Base-by-base conservation (phyloP, 2,797 vertebrate species). In the Apogon talboti region DNA sequence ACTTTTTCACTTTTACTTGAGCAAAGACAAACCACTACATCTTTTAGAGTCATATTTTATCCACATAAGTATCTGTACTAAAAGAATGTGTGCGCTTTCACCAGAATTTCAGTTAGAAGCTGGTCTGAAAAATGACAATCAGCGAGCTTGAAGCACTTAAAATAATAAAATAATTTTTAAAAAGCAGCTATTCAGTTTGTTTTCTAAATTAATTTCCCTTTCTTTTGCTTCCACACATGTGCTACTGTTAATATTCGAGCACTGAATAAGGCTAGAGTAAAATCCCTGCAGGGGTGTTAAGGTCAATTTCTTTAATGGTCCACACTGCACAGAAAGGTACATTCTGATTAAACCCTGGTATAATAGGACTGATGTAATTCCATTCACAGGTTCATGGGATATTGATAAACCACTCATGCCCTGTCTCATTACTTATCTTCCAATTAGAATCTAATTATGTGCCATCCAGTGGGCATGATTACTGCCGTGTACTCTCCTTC, bases 371-470 rank as follows among this genome's bases (percentile, higher is more conserved):
- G 83, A 66, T 78, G 82, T 93, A 90, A 93, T 92, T 89, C 88
- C 84, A 80, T 90, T 91, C 79, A 79, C 77, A 91, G 91, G 91
- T 92, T 89, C 82, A 77, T 71, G 78, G 84, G 85, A 87, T 92
- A 92, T 93, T 90, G 93, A 93, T 93, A 92, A 93, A 92, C 82
- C 79, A 82, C 87, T 90, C 78, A 81, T 79, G 83, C 78, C 82
- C 85, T 71, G 79, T 87, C 81, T 90, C 88, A 86, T 91, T 91
- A 92, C 84, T 92, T 92, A 92, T 92, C 81, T 85, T 87, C 81
- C 90, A 92, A 94, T 94, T 94, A 95, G 77, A 91, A 87, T 85
- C 81, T 91, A 89, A 94, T 95, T 94, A 95, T 85, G 76, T 81
- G 65, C 79, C 84, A 89, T 92, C 91, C 89, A 90, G 75, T 89